Evolutionary conservation across 2,797 vertebrate species (phyloP), one percentile per base, ranked within the genome.

Genomic region (Psittacula echo): DNA sequence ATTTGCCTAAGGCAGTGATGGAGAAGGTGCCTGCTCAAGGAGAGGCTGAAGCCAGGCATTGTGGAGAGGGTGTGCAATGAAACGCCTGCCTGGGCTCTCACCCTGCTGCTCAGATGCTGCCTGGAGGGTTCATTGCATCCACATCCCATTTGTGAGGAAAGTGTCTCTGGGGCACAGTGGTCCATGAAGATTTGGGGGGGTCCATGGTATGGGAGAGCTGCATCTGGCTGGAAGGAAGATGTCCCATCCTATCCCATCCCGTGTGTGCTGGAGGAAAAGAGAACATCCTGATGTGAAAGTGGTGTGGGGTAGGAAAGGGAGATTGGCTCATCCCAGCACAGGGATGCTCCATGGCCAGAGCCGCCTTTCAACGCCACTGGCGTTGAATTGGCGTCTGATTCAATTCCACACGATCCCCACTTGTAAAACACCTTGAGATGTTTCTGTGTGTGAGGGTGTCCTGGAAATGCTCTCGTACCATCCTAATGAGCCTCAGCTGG

Each of bases 311-410:
- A 18, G 64, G 26, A 80, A 30, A 23, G 48, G 37, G 26, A 70
- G 47, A 10, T 1, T 9, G 27, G 13, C 5, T 5, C 11, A n/a
- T 89, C 66, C 5, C 3, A 8, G 53, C 68, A 19, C 7, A 29
- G 89, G 61, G 73, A 7, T 41, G 45, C 86, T 94, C 60, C 9
- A 2, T 27, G 2, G 9, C 50, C 65, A 68, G 77, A 93, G 74
- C 89, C 13, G 5, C 85, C 87, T 89, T 95, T 94, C 90, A 87
- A 13, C 44, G 15, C 73, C 0, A 2, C 93, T 34, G 94, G 94
- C 4, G 88, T 94, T 90, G 97, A 97, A 97, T 96, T 97, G 94
- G 77, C 30, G 8, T 96, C 97, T 96, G 97, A 95, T 97, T 97
- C 88, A 96, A 96, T 96, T 95, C 60, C 75, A 95, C 97, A 93